Conservation (phyloP, 2,113 vertebrate genomes). For the Oxyruncus cristatus region DNA sequence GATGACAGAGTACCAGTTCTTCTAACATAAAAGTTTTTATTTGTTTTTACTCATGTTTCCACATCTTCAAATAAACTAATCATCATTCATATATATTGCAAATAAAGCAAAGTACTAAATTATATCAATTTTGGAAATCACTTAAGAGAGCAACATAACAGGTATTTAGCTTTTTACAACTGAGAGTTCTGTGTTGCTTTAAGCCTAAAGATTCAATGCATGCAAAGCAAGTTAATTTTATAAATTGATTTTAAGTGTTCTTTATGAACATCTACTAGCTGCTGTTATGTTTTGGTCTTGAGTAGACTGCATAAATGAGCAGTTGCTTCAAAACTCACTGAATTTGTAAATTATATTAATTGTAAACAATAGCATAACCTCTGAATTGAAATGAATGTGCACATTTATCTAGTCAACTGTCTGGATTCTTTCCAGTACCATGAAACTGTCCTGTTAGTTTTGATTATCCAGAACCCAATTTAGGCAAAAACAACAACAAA, state of each 20-base stretch:
- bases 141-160: background rate
- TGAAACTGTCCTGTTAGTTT: background rate
- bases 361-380: conserved; percentile 19
- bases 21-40: background rate
- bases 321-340: background rate
- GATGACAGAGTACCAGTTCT: background rate
- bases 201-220: background rate
- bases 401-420: background rate
- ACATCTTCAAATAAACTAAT: background rate
- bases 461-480: background rate
- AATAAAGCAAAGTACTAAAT: background rate
- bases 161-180: background rate
- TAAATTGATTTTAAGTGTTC: background rate
- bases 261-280: background rate
- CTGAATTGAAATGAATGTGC: conserved; percentile 8
- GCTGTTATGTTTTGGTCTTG: background rate
- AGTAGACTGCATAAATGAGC: background rate
- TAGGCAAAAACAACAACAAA: background rate
- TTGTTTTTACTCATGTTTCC: background rate
- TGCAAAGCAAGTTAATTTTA: background rate
- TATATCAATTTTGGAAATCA: background rate
- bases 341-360: background rate
- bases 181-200: background rate
- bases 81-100: background rate
- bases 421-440: background rate